These are phyloP conservation scores for Hyla sarda DNA, from an alignment of 2,113 vertebrate genomes.

Conservation along the genomic window DNA sequence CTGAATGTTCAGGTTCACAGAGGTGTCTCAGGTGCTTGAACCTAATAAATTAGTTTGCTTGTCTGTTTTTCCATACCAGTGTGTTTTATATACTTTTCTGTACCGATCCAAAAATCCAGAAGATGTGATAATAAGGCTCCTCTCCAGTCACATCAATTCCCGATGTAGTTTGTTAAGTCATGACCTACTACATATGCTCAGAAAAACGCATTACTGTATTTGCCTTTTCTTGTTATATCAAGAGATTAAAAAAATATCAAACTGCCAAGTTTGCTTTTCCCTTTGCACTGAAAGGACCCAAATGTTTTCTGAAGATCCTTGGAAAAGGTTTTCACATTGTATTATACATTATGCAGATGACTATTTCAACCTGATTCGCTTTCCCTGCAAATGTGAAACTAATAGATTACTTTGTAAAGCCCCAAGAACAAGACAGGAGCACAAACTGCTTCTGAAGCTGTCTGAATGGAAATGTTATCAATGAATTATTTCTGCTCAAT, in stretches of 20 bases:
- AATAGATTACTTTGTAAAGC: constrained; percentile 25
- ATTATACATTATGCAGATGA: constrained; percentile 33
- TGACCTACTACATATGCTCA: not conserved
- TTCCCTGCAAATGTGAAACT: constrained; percentile 34
- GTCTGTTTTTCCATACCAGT: not conserved
- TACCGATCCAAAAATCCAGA: not conserved
- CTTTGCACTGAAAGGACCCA: not conserved
- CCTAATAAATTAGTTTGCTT: not conserved
- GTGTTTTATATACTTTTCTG: not conserved
- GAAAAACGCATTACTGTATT: not conserved
- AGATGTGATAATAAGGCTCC: not conserved
- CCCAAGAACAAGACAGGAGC: constrained; percentile 6
- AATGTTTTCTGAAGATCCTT: constrained; percentile 11
- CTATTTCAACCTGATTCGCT: constrained; percentile 39
- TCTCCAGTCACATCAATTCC: not conserved
- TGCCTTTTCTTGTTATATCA: not conserved
- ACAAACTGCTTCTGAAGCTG: constrained; percentile 22
- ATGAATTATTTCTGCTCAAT: constrained; percentile 16
- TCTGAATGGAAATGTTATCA: constrained; percentile 19
- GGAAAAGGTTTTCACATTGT: constrained; percentile 20
- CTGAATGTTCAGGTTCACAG: too few relatives aligned
- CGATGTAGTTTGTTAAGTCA: not conserved
- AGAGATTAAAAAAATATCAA: constrained; percentile 9
- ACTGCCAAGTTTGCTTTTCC: constrained; percentile 23
- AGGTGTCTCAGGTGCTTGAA: too few relatives aligned